Evolutionary conservation across 1,140 invertebrate genomes (phyloP).

Genomic region (Drosophila ambigua): DNA sequence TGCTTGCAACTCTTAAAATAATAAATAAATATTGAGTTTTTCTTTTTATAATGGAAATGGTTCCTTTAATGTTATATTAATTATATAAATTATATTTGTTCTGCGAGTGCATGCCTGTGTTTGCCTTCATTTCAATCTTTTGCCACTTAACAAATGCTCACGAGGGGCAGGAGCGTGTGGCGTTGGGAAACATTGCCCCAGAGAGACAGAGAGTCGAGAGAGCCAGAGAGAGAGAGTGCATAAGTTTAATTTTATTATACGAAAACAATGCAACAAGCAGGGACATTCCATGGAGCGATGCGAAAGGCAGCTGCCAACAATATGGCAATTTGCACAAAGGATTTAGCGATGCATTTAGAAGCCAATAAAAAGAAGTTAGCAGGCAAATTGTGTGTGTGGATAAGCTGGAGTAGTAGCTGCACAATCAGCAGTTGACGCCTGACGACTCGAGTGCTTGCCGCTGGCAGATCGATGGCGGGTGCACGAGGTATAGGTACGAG

Average conservation of each 20-base stretch:
- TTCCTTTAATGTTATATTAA: no score
- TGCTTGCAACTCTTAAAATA: no score
- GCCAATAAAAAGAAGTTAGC: constrained; percentile 76
- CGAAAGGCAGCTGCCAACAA: constrained; percentile 31
- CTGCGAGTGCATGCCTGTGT: constrained; percentile 35
- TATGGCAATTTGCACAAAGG: constrained; percentile 77
- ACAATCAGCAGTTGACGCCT: constrained; percentile 41
- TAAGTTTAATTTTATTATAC: constrained; percentile 82
- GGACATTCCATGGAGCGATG: constrained; percentile 25
- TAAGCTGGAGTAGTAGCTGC: constrained; percentile 22
- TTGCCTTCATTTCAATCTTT: constrained; percentile 79
- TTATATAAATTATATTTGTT: no score
- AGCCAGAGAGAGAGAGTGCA: constrained; percentile 39
- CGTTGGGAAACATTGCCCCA: background rate
- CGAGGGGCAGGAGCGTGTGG: constrained; percentile 12
- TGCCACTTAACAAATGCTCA: constrained; percentile 80
- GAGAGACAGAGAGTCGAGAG: background rate
- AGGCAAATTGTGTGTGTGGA: constrained; percentile 31
- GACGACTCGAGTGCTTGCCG: constrained; percentile 28
- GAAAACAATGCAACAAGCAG: constrained; percentile 76
- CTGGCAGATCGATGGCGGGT: no score
- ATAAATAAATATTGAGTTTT: no score
- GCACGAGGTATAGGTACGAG: background rate
- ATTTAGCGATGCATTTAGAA: constrained; percentile 77
- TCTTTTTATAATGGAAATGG: no score